These are phyloP conservation scores for Anoplophora glabripennis DNA, from an alignment of 1,140 invertebrate genomes.

Conservation along the genomic window DNA sequence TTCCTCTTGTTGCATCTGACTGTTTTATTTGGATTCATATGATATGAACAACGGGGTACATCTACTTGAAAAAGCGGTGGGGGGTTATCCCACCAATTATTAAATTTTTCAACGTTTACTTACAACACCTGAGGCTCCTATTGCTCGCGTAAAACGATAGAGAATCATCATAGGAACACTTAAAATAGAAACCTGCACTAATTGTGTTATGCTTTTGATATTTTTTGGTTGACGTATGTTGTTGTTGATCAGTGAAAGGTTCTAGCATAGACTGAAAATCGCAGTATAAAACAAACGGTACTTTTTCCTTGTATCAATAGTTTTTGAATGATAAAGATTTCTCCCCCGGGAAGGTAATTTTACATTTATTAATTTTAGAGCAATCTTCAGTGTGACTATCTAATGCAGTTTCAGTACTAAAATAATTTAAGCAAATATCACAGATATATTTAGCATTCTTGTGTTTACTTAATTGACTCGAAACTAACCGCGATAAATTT, in stretches of 20 bases:
- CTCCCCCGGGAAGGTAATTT: slow-evolving; percentile 29
- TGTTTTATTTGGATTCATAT: too few species aligned
- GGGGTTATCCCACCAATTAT: not conserved
- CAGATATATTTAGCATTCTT: slow-evolving; percentile 27
- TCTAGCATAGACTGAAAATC: too few species aligned
- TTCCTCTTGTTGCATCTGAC: too few species aligned
- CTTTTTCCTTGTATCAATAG: too few species aligned
- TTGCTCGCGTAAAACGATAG: too few species aligned
- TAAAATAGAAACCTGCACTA: slow-evolving; percentile 7
- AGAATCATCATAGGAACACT: slow-evolving; percentile 16
- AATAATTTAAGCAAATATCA: slow-evolving; percentile 33
- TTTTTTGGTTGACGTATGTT: too few species aligned
- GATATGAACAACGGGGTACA: too few species aligned
- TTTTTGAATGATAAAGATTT: slow-evolving; percentile 10
- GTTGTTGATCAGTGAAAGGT: too few species aligned
- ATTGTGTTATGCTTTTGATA: slow-evolving; percentile 9
- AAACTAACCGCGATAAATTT: slow-evolving; percentile 25
- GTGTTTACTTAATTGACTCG: slow-evolving; percentile 13
- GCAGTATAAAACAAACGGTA: too few species aligned
- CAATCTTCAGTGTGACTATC: slow-evolving; percentile 25
- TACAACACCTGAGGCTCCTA: too few species aligned
- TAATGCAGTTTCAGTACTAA: slow-evolving; percentile 16
- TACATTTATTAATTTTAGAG: slow-evolving; percentile 18
- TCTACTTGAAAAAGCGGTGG: too few species aligned
- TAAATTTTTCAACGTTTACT: slow-evolving; percentile 20